Percentiles rank a stretch among this genome's conserved stretches.
These are phyloP conservation scores for Baronia brevicornis DNA, from an alignment of 2,888 invertebrate genomes.

Conservation along the genomic window DNA sequence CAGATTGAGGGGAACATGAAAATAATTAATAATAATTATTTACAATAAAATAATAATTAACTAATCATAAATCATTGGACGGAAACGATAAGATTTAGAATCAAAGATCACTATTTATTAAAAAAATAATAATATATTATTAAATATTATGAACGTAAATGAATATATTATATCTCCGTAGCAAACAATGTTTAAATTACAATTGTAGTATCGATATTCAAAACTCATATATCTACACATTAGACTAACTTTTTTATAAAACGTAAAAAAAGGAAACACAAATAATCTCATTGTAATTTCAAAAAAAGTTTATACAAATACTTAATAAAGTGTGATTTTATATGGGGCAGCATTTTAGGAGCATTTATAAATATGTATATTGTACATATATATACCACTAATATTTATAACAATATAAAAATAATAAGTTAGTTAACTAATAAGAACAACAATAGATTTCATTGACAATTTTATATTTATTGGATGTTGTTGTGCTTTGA, in stretches of 20 bases:
- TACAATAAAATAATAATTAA: constrained; percentile 39
- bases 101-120: constrained; percentile 33
- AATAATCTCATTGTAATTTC: constrained; percentile 73
- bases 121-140: constrained; percentile 1
- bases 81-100: constrained; percentile 68
- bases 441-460: constrained; percentile 35
- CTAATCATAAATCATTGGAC: constrained; percentile 57
- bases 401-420: constrained; percentile 44
- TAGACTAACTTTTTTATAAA: constrained; percentile 49
- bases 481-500: constrained; percentile 45
- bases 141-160: constrained; percentile 15
- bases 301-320: constrained; percentile 45
- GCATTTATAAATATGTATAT: constrained; percentile 26
- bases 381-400: constrained; percentile 26
- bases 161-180: constrained; percentile 12
- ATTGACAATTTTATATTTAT: constrained; percentile 27
- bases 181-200: constrained; percentile 9
- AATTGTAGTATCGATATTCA: constrained; percentile 4
- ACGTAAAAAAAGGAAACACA: constrained; percentile 53
- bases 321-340: constrained; percentile 24
- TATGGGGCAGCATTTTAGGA: constrained; percentile 24
- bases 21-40: constrained; percentile 32
- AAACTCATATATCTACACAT: constrained; percentile 25
- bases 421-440: constrained; percentile 49
- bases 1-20: constrained; percentile 9